Evolutionary conservation across 2,797 vertebrate species (phyloP), one percentile per base, ranked within the genome.

Genomic region (Rhinogobio ventralis): DNA sequence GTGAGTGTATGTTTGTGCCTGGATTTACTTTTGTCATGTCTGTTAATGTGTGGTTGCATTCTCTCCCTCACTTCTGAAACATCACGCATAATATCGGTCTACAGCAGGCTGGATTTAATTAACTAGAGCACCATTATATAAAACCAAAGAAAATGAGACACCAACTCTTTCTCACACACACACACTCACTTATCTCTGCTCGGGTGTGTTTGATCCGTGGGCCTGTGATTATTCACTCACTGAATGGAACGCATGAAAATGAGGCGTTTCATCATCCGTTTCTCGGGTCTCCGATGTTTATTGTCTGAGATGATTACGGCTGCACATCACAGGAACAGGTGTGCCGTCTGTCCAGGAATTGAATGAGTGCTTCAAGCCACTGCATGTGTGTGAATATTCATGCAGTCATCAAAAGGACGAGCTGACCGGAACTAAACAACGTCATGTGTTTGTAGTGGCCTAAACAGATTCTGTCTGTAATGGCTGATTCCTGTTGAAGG

Each of bases 121-220:
- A 79, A 14, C 20, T 13, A 53, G 11, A 64, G 57, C 42, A 20
- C 4, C 1, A 66, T 46, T 30, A 66, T 36, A 30, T 73, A 45
- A 62, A 19, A 53, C 19, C 81, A 74, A 36, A 62, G 7, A 49
- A 28, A 69, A 71, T 33, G 42, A 82, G 39, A 64, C 55, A 64
- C 69, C 51, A 82, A 60, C 45, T 51, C 69, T 46, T 13, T 13
- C 45, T 4, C 39, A 69, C 72, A 76, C 45, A 62, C 30, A 6
- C 66, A 53, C 67, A 93, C 92, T 93, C 93, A 92, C 92, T 91
- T 89, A 91, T 90, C 93, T 90, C 93, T 90, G 91, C 86, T 51
- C 86, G 15, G 85, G 36, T 0, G 13, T 79, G 66, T 91, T 91
- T 93, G 92, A 95, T 94, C 68, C 23, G 30, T 71, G 76, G 87